Base-by-base conservation (phyloP, 35 echinoderm and acorn worm genomes). In the Patiria miniata region DNA sequence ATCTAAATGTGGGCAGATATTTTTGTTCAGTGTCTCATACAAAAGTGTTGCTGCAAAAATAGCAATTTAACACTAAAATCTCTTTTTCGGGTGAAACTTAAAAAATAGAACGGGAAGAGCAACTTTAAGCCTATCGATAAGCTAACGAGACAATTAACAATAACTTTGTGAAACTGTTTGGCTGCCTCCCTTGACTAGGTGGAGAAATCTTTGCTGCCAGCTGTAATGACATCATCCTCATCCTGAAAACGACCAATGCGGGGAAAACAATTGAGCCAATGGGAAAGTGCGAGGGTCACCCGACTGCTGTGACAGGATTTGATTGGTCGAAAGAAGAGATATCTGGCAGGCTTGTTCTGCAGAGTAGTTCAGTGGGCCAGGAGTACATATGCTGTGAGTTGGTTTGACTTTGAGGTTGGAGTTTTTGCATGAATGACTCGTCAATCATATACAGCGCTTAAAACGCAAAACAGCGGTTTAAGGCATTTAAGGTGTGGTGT, bases 231-330 rank as follows among this genome's bases (percentile, higher is more conserved):
- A 79, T 57, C 33, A 94, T 94, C 22, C 58, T 58, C n/a, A 76
- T 89, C 38, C 40, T 94, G 16, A 50, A 85, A 44, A 17, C 80
- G 18, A 7, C 47, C 29, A 68, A 94, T 39, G 55, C 83, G 40
- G 92, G 92, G 7, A 85, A 68, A 44, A 94, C 52, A 30, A 39
- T 59, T 17, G 87, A 94, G 44, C 47, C 36, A 50, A 73, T 94
- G 36, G 92, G 92, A 40, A 90, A 86, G 44, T 94, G 83, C 39
- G 81, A 87, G 52, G 87, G 87, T 81, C 92, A 94, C 38, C 52
- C 51, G 36, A 84, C 87, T 80, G 42, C 87, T 54, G 85, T 94
- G 37, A 94, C 87, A 40, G 92, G 82, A 55, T 57, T 94, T 69
- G 92, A 94, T 83, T 94, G 92, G 92, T 90, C 92, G 16, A 78